Evolutionary conservation across 2,113 vertebrate species (phyloP), one percentile per base, ranked within the genome.

Genomic region (Rhinolophus ferrumequinum): DNA sequence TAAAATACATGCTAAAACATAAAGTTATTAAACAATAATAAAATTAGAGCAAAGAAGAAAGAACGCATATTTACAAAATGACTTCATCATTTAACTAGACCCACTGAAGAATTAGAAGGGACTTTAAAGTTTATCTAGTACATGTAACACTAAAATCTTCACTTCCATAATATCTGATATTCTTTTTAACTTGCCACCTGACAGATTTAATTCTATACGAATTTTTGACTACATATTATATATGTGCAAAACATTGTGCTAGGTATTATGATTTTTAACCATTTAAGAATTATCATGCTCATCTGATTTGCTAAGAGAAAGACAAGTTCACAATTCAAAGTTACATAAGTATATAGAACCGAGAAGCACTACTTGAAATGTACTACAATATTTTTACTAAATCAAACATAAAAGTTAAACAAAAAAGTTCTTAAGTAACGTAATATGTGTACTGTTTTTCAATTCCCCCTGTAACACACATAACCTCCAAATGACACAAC

Each of bases 281-380:
- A 76, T n/a, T 73, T 80, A 81, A 93, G 22, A 79, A 79, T 52
- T 75, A 38, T 19, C 24, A 79, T 35, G 41, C 8, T 95, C 28
- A 77, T 81, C 15, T 94, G 8, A 92, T 66, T 47, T 83, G 24
- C 30, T 93, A 86, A 72, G n/a, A 88, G 22, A 76, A 60, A 95
- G 54, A 84, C 28, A 92, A 93, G 10, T 67, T 77, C 18, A 75
- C 11, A 85, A 79, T 52, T 89, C 35, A 88, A n/a, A 76, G 22
- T 72, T 73, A 62, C 66, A 90, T 33, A 62, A 62, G 58, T 60
- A 24, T 81, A 35, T 2, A 58, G 11, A 50, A 14, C 10, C 15
- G 11, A 92, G 81, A 75, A 91, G 3, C 64, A 81, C 2, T 81
- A 50, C 15, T 50, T n/a, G 44, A 93, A 81, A 83, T 64, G 4